Evolutionary conservation across 64 coral and sea anemone genomes (phyloP), one percentile per base, ranked within the genome.

Genomic region (Stichodactyla helianthus): DNA sequence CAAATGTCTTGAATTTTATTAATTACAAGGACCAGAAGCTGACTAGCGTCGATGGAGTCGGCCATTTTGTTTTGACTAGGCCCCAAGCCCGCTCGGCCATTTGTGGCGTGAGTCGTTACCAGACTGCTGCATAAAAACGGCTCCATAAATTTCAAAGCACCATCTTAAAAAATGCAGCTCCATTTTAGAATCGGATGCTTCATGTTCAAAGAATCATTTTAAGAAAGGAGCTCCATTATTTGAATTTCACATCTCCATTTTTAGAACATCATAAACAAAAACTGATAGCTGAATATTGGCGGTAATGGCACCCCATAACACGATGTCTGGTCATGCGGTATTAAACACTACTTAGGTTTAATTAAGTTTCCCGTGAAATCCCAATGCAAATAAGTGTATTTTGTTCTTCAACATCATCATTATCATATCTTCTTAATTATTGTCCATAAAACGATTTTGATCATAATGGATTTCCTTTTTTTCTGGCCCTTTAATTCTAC

Each of bases 121-220:
- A 71, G 67, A 71, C 22, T 71, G 67, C 67, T 71, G 67, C 67
- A 71, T 71, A 68, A 68, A 68, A 68, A 68, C 64, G 64, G 64
- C 64, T 68, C 64, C 61, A n/a, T n/a, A 71, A 71, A 28, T 9
- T 26, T 9, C n/a, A 71, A 28, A 28, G 23, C 5, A 28, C 7
- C n/a, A 9, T 7, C 67, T 71, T 9, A 27, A 28, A 10, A 71
- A 71, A 71, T 22, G 23, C 19, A 22, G 64, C 64, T 68, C 64
- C 64, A 68, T 68, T 68, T 68, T 68, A 68, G 23, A n/a, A 68
- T 68, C 67, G 67, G 11, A 71, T 71, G 25, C 67, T 71, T 26
- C 67, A 27, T 71, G 25, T 71, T 2, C 25, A 28, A 71, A 71
- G n/a, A 23, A 71, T 28, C 67, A 71, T 71, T 71, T 71, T 12